Conservation (phyloP, 2,888 invertebrate genomes). For the Agrochola circellaris region DNA sequence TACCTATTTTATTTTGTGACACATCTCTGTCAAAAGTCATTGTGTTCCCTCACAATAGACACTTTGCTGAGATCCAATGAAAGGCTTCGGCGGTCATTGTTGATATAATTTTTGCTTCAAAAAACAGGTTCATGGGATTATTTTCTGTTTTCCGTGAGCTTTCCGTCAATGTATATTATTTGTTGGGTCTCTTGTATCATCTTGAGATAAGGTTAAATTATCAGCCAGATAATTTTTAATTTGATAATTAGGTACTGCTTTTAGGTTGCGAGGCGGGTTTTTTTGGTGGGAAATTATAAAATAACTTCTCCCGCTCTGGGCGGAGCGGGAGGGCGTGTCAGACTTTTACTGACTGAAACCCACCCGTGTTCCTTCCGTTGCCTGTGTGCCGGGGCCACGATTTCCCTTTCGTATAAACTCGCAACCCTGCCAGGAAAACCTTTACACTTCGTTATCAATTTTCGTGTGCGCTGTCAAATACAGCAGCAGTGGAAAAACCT, state of each 20-base stretch:
- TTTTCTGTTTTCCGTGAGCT: slow-evolving; percentile 44
- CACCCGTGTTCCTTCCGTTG: too few species aligned
- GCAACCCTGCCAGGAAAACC: too few species aligned
- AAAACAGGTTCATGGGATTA: slow-evolving; percentile 62
- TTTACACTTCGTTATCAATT: slow-evolving; percentile 36
- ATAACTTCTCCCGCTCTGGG: too few species aligned
- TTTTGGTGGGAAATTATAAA: too few species aligned
- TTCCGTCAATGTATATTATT: background rate
- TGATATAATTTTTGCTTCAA: slow-evolving; percentile 74
- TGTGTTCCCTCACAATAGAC: slow-evolving; percentile 80
- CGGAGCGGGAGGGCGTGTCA: too few species aligned
- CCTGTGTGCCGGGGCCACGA: too few species aligned
- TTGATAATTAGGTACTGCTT: background rate
- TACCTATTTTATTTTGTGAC: background rate
- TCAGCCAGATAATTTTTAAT: background rate
- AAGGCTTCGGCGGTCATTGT: slow-evolving; percentile 71
- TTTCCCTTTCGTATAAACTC: too few species aligned
- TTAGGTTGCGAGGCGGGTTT: background rate
- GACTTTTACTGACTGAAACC: too few species aligned
- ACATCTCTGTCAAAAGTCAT: slow-evolving; percentile 75
- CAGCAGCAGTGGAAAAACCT: slow-evolving; percentile 9
- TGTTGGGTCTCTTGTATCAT: background rate
- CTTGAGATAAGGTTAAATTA: background rate
- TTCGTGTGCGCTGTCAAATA: slow-evolving; percentile 30
- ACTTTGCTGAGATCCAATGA: slow-evolving; percentile 74